These are phyloP conservation scores for Podargus strigoides DNA, from an alignment of 2,797 vertebrate species.

Conservation along the genomic window DNA sequence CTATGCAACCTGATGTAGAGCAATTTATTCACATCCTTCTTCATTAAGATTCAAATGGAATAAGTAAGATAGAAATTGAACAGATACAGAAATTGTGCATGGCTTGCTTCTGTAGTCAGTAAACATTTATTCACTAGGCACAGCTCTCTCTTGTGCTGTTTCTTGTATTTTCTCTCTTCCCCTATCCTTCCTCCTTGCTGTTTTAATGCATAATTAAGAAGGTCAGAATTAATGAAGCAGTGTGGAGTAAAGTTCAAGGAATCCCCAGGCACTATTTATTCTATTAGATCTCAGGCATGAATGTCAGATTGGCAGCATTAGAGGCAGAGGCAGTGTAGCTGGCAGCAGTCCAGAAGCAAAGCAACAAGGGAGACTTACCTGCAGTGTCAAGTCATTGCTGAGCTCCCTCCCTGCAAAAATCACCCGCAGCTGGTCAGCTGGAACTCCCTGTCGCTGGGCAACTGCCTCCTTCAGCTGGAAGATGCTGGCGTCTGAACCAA, in stretches of 20 bases:
- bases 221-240: conserved; percentile 87
- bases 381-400: conserved; percentile 78
- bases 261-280: conserved; percentile 83
- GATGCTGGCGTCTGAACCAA: conserved; percentile 77
- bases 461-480: conserved; percentile 84
- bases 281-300: conserved; percentile 76
- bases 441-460: conserved; percentile 84
- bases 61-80: conserved; percentile 74
- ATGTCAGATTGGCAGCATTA: conserved; percentile 73
- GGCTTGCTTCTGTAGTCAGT: conserved; percentile 68
- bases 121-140: conserved; percentile 76
- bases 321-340: conserved; percentile 24
- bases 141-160: not conserved
- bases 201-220: conserved; percentile 90
- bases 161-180: conserved; percentile 26
- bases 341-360: conserved; percentile 47
- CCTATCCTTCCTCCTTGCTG: conserved; percentile 70
- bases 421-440: conserved; percentile 80
- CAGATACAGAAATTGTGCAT: conserved; percentile 72
- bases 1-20: conserved; percentile 54
- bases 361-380: conserved; percentile 76
- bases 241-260: conserved; percentile 85
- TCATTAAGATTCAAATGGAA: conserved; percentile 77
- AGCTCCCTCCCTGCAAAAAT: conserved; percentile 90
- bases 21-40: conserved; percentile 73